Conservation (phyloP, 1,140 invertebrate genomes). For the Pseudomyrmex gracilis region DNA sequence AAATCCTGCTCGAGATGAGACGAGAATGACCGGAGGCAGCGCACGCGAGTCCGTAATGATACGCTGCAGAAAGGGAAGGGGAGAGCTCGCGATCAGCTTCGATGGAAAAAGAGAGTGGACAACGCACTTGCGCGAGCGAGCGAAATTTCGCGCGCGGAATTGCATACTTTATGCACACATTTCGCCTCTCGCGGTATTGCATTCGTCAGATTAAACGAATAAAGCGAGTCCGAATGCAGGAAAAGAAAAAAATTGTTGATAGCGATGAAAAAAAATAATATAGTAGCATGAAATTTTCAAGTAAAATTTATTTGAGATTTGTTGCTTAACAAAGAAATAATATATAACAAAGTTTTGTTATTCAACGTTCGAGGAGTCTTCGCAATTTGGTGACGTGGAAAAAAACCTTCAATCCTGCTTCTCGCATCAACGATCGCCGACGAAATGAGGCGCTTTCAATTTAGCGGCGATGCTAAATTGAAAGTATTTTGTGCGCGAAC, state of each 20-base stretch:
- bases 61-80: slow-evolving; percentile 78
- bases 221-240: not conserved
- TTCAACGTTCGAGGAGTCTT: not conserved
- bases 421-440: not conserved
- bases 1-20: slow-evolving; percentile 77
- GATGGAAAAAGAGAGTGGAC: slow-evolving; percentile 72
- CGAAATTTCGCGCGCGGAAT: slow-evolving; percentile 61
- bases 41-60: slow-evolving; percentile 85
- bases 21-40: slow-evolving; percentile 84
- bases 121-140: slow-evolving; percentile 56
- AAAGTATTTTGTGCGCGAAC: slow-evolving; percentile 7
- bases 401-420: not conserved
- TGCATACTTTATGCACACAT: not conserved
- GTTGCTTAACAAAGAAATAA: too few species aligned
- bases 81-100: slow-evolving; percentile 56
- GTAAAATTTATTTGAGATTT: too few species aligned
- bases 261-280: too few species aligned
- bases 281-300: too few species aligned
- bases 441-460: slow-evolving; percentile 29
- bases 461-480: slow-evolving; percentile 26
- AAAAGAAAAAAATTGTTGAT: too few species aligned
- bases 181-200: not conserved
- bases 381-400: not conserved
- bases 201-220: not conserved
- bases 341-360: not conserved